phyloP scores from a whole-genome alignment of 2,113 vertebrate genomes.

The Alectura lathami region DNA sequence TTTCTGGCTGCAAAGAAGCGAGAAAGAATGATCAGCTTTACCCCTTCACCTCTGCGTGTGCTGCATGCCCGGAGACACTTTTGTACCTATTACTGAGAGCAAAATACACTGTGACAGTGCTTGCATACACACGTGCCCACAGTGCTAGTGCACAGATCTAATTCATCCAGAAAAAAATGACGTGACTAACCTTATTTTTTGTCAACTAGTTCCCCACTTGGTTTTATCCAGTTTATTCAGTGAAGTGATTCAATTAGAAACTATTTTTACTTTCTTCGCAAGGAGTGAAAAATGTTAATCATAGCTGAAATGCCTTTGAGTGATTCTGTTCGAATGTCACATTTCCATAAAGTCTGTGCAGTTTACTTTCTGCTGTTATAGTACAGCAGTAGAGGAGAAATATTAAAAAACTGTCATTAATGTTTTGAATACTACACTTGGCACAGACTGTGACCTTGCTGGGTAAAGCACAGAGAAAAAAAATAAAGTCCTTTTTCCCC shows the following conservation, averaged over 20 bases:
- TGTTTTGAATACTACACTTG: not conserved
- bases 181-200: not conserved
- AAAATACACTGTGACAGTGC: not conserved
- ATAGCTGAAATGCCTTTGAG: slow-evolving; percentile 63
- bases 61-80: not conserved
- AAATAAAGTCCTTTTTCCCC: not conserved
- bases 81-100: not conserved
- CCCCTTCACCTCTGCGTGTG: fast-evolving
- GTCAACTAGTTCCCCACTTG: not conserved
- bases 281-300: slow-evolving; percentile 68
- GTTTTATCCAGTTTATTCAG: slow-evolving; percentile 42
- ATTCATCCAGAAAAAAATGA: not conserved
- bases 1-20: not conserved
- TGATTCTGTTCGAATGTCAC: slow-evolving; percentile 70
- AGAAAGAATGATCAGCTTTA: not conserved
- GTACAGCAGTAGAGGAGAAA: not conserved
- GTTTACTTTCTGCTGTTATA: slow-evolving; percentile 16
- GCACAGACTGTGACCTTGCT: not conserved
- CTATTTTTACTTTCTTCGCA: slow-evolving; percentile 52
- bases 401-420: not conserved
- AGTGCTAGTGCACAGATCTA: not conserved
- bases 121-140: not conserved
- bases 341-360: slow-evolving; percentile 68
- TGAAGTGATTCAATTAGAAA: slow-evolving; percentile 54
- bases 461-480: not conserved